Percentiles rank a stretch among this genome's conserved stretches.
phyloP scores from a whole-genome alignment of 2,797 vertebrate genomes.

The Helicolenus hilgendorfi region DNA sequence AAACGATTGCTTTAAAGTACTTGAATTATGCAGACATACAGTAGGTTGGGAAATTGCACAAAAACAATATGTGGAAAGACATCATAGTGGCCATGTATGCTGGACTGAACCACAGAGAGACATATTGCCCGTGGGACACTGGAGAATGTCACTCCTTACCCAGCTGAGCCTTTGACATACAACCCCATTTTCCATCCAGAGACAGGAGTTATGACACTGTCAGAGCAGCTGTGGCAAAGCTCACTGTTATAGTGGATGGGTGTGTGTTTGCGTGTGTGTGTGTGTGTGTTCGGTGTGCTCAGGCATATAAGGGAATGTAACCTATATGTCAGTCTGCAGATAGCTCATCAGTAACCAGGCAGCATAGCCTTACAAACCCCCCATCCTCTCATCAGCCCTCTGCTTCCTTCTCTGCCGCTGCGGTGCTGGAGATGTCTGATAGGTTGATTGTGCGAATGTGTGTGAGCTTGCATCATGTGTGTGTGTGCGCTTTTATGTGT shows the following conservation, averaged over 20 bases:
- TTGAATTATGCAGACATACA: neutral
- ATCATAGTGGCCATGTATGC: neutral
- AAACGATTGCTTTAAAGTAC: neutral
- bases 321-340: conserved; percentile 75
- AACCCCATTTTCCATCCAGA: conserved; percentile 62
- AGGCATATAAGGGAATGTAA: conserved; percentile 51
- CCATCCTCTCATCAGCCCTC: conserved; percentile 35
- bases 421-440: conserved; percentile 45
- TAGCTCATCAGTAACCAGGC: conserved; percentile 80
- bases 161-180: conserved; percentile 76
- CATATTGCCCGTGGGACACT: conserved; percentile 37
- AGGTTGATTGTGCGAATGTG: conserved; percentile 38
- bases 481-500: conserved; percentile 41
- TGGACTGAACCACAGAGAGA: conserved; percentile 17
- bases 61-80: neutral
- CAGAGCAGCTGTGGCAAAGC: conserved; percentile 71
- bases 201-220: conserved; percentile 63
- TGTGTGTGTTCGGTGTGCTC: neutral
- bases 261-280: conserved; percentile 20
- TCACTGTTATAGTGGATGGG: conserved; percentile 4
- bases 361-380: conserved; percentile 49
- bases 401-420: conserved; percentile 32
- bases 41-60: neutral
- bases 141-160: conserved; percentile 46
- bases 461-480: conserved; percentile 36